Conservation (phyloP, 1,140 invertebrate genomes). For the Argopecten irradians region DNA sequence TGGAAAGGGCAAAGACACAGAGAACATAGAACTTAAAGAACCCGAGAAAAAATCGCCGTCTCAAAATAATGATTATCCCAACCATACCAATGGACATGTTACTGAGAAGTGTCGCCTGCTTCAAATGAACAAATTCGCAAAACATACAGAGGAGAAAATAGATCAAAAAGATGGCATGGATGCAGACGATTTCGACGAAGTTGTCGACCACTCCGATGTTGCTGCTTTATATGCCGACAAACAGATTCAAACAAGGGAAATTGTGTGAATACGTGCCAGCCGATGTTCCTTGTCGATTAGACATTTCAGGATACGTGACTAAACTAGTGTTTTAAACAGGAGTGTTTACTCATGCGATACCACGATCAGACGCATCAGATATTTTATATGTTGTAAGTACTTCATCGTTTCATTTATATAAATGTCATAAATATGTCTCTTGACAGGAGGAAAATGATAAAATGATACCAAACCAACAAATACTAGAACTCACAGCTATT, state of each 20-base stretch:
- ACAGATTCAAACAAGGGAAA: neutral
- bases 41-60: neutral
- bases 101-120: neutral
- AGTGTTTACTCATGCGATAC: neutral
- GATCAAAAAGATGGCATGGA: neutral
- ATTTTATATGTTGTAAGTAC: neutral
- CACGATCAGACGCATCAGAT: neutral
- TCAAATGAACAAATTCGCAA: neutral
- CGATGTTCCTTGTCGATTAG: neutral
- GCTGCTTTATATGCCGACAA: neutral
- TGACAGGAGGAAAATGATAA: neutral
- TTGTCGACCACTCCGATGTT: neutral
- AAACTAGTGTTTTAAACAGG: neutral
- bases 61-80: neutral
- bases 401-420: neutral
- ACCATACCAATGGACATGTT: neutral
- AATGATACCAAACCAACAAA: neutral
- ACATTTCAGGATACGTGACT: neutral
- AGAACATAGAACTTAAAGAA: neutral
- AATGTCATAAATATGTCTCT: neutral
- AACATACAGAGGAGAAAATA: neutral
- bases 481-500: neutral
- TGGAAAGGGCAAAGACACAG: neutral
- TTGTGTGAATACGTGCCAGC: neutral
- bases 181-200: neutral